Conservation (phyloP, 2,113 vertebrate genomes). For the human (Homo sapiens) region GRCh38 chr14:44608001-44608500, state of each 20-base stretch:
- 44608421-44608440: not conserved
- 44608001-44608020: not conserved
- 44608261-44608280: not conserved
- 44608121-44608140: slow-evolving; percentile 52
- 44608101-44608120: slow-evolving; percentile 29
- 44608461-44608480: not conserved
- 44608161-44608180: slow-evolving; percentile 28
- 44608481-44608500: slow-evolving; percentile 24
- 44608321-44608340: not conserved
- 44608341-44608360: not conserved
- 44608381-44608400: slow-evolving; percentile 36
- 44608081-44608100: slow-evolving; percentile 61
- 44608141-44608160: slow-evolving; percentile 15
- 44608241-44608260: not conserved
- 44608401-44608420: not conserved
- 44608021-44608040: slow-evolving; percentile 36
- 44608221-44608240: not conserved
- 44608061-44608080: slow-evolving; percentile 36
- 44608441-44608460: not conserved
- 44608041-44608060: slow-evolving; percentile 37
- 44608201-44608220: slow-evolving; percentile 41
- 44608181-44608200: slow-evolving; percentile 67
- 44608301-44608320: not conserved
- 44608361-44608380: not conserved
- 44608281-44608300: slow-evolving; percentile 38